Evolutionary conservation across 2,888 invertebrate genomes (phyloP).

Genomic region (Chrysolina oricalcia): DNA sequence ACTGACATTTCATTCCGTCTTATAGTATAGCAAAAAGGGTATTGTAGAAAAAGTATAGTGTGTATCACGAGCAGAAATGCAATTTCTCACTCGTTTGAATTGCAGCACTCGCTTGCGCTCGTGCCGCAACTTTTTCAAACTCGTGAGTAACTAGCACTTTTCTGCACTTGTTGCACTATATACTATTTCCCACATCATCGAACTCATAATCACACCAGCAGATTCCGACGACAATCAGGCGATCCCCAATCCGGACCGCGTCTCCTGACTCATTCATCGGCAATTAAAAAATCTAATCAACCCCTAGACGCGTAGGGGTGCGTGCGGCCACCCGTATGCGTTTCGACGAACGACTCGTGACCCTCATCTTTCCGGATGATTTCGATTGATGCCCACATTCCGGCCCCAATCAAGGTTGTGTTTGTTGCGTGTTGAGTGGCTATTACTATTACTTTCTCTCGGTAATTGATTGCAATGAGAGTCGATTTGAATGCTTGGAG

Average conservation of each 20-base stretch:
- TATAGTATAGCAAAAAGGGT: no score
- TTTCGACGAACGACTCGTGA: constrained; percentile 8
- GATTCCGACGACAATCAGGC: not conserved
- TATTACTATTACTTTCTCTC: not conserved
- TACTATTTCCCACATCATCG: not conserved
- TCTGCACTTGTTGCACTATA: no score
- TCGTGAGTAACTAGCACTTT: no score
- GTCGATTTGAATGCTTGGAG: not conserved
- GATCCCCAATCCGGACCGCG: not conserved
- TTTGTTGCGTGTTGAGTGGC: constrained; percentile 9
- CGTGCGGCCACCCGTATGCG: not conserved
- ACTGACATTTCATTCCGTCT: no score
- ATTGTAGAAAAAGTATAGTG: no score
- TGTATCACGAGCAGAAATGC: no score
- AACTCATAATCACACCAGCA: not conserved
- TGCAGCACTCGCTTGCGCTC: no score
- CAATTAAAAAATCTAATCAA: constrained; percentile 13
- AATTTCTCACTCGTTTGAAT: no score
- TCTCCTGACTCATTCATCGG: constrained; percentile 8
- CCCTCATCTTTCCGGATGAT: constrained; percentile 13
- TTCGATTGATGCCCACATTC: constrained; percentile 9
- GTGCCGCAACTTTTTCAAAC: no score
- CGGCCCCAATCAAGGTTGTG: constrained; percentile 2
- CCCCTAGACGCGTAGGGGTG: constrained; percentile 7
- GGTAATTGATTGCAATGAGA: constrained; percentile 12